Base-by-base conservation (phyloP, 2,888 invertebrate genomes). In the Clusia tigrina region DNA sequence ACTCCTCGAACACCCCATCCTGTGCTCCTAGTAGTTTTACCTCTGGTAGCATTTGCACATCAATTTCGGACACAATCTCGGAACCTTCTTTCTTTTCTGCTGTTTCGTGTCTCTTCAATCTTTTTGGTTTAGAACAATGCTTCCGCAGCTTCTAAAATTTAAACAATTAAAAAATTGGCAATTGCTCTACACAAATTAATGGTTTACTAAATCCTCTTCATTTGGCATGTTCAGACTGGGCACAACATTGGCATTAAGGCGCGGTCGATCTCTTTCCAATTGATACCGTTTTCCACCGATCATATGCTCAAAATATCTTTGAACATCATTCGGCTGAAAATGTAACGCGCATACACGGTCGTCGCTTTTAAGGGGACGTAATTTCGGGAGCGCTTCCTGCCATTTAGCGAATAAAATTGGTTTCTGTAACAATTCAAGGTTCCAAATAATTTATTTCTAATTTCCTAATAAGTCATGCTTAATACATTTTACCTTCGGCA, bases 301-400 rank as follows among this genome's bases (percentile, higher is more conserved):
- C 2, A 69, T 62, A 51, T 75, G 74, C 32, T 78, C 74, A 68
- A 74, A 80, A 10, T 71, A 72, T 2, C 70, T 71, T 20, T 69
- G 56, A 2, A 80, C 72, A 38, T 78, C 74, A 0, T 71, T 62
- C 2, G 66, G 60, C 1, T 57, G 24, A 60, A 78, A 79, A 65
- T 79, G 79, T 2, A 74, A 57, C 58, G 74, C 72, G 42, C 79
- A 80, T 0, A 80, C 66, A 58, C 74, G 72, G 60, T 79, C 78
- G 10, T 62, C 69, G 1, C 53, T 18, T 59, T 73, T 76, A 22
- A 78, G 69, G 18, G 67, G 59, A 0, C 73, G 69, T 22, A 71
- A 54, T 38, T 72, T 73, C 1, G 75, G 76, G 17, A 78, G 65
- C 1, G 70, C 67, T 2, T 67, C 60, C 10, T 64, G 62, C 80